Conservation (phyloP, 2,888 invertebrate genomes). For the Halocaridina rubra region DNA sequence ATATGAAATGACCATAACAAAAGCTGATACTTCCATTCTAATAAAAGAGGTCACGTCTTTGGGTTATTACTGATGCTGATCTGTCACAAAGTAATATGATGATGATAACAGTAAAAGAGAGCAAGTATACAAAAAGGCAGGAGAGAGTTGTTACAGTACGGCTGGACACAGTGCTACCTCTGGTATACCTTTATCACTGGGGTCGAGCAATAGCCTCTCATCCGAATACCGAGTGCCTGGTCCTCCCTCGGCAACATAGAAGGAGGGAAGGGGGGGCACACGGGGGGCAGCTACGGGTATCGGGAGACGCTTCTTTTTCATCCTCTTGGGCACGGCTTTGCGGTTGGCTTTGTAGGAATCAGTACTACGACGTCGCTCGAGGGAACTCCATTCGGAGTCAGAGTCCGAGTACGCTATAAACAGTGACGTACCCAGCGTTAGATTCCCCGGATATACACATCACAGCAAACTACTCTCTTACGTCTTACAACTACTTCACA, state of each 20-base stretch:
- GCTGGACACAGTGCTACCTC: conserved; percentile 49
- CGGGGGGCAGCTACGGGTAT: conserved; percentile 89
- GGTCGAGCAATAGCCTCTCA: conserved; percentile 61
- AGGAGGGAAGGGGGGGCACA: conserved; percentile 69
- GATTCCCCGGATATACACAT: too few species aligned
- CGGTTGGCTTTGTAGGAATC: conserved; percentile 75
- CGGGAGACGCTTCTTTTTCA: conserved; percentile 75
- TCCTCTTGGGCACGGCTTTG: conserved; percentile 68
- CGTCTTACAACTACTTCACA: too few species aligned
- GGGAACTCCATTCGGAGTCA: conserved; percentile 87
- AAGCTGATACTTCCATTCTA: conserved; percentile 6
- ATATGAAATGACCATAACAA: too few species aligned
- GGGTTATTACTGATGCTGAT: conserved; percentile 25
- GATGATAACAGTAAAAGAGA: neutral
- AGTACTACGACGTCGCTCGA: conserved; percentile 72
- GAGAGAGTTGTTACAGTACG: conserved; percentile 63
- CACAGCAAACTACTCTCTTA: too few species aligned
- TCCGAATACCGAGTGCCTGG: conserved; percentile 54
- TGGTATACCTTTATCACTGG: conserved; percentile 59
- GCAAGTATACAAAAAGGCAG: neutral
- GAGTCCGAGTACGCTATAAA: conserved; percentile 85
- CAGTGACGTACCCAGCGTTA: conserved; percentile 50
- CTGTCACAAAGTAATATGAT: conserved; percentile 3
- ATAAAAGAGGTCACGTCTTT: conserved; percentile 17
- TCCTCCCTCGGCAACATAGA: conserved; percentile 56